Conservation (phyloP, 2,888 invertebrate species). For the Actias luna region DNA sequence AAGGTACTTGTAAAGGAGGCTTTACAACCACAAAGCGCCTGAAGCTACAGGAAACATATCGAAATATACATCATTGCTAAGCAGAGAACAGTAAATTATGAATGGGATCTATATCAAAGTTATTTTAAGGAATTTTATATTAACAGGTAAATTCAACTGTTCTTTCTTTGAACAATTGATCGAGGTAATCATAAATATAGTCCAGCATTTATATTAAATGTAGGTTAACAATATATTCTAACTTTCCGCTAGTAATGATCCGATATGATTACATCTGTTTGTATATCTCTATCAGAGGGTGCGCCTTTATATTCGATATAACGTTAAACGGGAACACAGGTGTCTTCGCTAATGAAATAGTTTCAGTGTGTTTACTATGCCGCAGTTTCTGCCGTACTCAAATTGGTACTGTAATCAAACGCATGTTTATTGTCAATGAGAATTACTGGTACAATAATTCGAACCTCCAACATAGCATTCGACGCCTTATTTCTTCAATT, state of each 20-base stretch:
- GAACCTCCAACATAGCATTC: background rate
- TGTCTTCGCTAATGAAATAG: conserved; percentile 1
- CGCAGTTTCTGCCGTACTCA: background rate
- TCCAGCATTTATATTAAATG: no score
- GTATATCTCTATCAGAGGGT: background rate
- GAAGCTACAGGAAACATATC: no score
- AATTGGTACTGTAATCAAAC: background rate
- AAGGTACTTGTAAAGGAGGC: no score
- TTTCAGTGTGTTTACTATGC: background rate
- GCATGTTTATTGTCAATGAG: background rate
- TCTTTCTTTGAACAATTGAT: no score
- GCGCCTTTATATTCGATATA: background rate
- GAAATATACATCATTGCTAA: no score
- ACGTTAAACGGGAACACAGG: background rate
- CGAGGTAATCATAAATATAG: no score
- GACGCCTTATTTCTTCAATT: no score
- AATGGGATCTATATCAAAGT: no score
- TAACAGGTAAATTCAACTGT: no score
- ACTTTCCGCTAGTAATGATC: background rate
- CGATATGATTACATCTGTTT: background rate
- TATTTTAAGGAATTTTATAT: no score
- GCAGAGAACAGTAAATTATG: no score
- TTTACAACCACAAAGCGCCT: no score
- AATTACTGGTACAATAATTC: background rate
- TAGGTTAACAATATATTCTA: background rate